Evolutionary conservation across 1,140 invertebrate species (phyloP).

Genomic region (Drosophila mojavensis): DNA sequence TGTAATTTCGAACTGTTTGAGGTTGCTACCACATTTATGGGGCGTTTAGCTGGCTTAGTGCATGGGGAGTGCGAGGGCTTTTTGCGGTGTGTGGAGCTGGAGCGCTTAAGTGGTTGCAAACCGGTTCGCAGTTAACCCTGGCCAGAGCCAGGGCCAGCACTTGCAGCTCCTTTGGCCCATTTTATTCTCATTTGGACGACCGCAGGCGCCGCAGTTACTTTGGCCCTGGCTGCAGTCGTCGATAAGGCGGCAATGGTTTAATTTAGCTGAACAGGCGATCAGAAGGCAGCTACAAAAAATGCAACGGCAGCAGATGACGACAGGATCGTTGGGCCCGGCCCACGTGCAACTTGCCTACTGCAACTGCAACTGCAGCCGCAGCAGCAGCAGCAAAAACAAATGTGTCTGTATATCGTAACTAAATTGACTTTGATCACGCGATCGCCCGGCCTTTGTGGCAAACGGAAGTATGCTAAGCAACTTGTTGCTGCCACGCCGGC

Average conservation of each 20-base stretch:
- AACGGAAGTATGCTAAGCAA: slow-evolving; percentile 83
- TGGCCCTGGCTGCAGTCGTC: slow-evolving; percentile 35
- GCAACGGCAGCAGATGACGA: slow-evolving; percentile 73
- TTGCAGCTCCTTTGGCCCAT: slow-evolving; percentile 50
- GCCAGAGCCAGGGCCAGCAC: background rate
- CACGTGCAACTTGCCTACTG: slow-evolving; percentile 52
- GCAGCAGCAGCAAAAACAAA: slow-evolving; percentile 67
- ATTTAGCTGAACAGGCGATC: slow-evolving; percentile 66
- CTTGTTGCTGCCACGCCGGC: slow-evolving; percentile 70
- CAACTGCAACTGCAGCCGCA: slow-evolving; percentile 40
- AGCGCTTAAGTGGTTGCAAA: slow-evolving; percentile 13
- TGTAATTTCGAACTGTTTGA: slow-evolving; percentile 41
- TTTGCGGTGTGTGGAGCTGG: background rate
- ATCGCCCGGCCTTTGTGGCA: slow-evolving; percentile 75
- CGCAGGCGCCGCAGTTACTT: slow-evolving; percentile 61
- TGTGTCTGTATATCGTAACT: slow-evolving; percentile 81
- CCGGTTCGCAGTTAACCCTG: slow-evolving; percentile 35
- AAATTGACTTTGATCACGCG: slow-evolving; percentile 83
- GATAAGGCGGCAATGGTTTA: slow-evolving; percentile 81
- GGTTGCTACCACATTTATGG: slow-evolving; percentile 36
- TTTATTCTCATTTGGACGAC: slow-evolving; percentile 54
- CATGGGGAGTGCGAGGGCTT: slow-evolving; percentile 2
- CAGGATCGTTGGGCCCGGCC: slow-evolving; percentile 77
- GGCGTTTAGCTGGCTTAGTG: slow-evolving; percentile 32
- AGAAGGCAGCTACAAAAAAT: slow-evolving; percentile 40